A percentile compares a stretch with the other conserved stretches of the same genome.
Evolutionary conservation across 1,140 invertebrate species (phyloP).

Genomic region (Diuraphis noxia): DNA sequence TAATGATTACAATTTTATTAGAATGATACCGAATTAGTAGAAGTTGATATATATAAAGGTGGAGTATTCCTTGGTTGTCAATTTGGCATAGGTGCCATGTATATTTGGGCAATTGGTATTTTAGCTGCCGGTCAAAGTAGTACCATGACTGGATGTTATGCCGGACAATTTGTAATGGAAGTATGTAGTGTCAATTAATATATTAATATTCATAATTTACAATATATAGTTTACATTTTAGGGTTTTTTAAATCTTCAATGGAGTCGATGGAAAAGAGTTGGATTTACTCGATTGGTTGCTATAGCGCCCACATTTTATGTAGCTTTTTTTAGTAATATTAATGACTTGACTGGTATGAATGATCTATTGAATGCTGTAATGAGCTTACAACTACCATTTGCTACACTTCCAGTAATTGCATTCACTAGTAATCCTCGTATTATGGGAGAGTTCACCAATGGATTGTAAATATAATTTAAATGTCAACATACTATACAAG

Average conservation of each 20-base stretch:
- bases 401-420: constrained; percentile 85
- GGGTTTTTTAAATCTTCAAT: constrained; percentile 87
- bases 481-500: neutral
- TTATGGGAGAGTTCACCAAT: constrained; percentile 86
- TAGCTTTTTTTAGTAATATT: constrained; percentile 76
- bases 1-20: constrained; percentile 58
- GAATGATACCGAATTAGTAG: constrained; percentile 65
- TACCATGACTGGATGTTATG: constrained; percentile 84
- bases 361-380: constrained; percentile 87
- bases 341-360: constrained; percentile 81
- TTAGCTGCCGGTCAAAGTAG: constrained; percentile 88
- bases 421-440: constrained; percentile 76
- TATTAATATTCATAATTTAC: neutral
- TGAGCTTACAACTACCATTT: constrained; percentile 83
- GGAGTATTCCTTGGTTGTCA: constrained; percentile 83
- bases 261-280: constrained; percentile 87
- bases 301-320: constrained; percentile 84
- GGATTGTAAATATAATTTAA: constrained; percentile 65
- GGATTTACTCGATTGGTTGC: constrained; percentile 84
- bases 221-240: constrained; percentile 58
- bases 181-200: constrained; percentile 56
- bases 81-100: constrained; percentile 79
- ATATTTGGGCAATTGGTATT: constrained; percentile 89
- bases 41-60: constrained; percentile 80
- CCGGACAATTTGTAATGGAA: constrained; percentile 78